Conservation (phyloP, 2,888 invertebrate species). For the Lordiphosa andalusiaca region DNA sequence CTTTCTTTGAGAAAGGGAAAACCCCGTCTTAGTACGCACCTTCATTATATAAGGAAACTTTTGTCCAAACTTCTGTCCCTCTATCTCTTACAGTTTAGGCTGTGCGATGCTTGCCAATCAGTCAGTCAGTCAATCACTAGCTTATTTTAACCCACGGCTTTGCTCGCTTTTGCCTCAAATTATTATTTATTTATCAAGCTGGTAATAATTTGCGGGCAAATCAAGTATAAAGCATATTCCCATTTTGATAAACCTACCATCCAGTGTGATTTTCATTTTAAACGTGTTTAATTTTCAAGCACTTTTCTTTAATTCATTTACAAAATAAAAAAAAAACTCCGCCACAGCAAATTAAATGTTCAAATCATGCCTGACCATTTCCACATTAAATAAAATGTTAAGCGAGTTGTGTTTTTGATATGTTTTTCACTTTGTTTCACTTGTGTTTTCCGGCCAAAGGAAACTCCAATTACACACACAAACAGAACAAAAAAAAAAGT, state of each 20-base stretch:
- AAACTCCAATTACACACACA: conserved; percentile 58
- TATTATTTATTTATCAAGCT: too few relatives aligned
- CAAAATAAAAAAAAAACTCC: not conserved
- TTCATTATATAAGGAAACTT: too few relatives aligned
- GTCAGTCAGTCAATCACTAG: too few relatives aligned
- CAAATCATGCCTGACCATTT: conserved; percentile 2
- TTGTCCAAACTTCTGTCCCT: too few relatives aligned
- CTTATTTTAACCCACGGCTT: too few relatives aligned
- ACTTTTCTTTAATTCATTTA: not conserved
- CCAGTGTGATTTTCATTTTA: conserved; percentile 43
- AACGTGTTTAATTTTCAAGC: not conserved
- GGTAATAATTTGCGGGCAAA: too few relatives aligned
- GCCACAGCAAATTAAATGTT: not conserved
- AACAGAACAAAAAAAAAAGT: conserved; percentile 22
- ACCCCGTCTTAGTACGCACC: too few relatives aligned
- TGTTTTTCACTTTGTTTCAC: conserved; percentile 33
- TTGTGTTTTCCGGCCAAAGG: conserved; percentile 30
- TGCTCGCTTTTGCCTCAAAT: too few relatives aligned
- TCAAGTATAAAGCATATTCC: not conserved
- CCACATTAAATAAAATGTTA: not conserved
- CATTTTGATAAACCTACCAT: conserved; percentile 47
- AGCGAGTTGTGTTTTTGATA: not conserved
- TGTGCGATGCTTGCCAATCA: too few relatives aligned
- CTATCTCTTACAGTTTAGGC: too few relatives aligned
- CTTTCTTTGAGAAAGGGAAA: not conserved